These are phyloP conservation scores for Calliopsis andreniformis DNA, from an alignment of 1,140 invertebrate genomes.

Conservation along the genomic window DNA sequence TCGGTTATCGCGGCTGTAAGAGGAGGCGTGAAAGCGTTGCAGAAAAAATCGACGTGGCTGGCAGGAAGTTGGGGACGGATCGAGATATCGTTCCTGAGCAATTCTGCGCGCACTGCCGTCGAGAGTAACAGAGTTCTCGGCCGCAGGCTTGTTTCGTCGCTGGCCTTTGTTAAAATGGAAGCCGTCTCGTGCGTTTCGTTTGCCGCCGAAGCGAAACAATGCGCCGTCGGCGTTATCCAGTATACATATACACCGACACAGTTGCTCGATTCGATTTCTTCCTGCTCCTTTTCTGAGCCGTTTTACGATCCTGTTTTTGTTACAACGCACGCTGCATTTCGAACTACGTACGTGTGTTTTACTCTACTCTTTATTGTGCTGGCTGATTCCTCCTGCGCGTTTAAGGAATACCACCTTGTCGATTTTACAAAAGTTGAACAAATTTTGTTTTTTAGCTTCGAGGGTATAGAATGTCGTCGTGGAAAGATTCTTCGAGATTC, in stretches of 20 bases:
- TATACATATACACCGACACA: no score
- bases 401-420: no score
- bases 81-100: constrained; percentile 6
- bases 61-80: neutral
- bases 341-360: neutral
- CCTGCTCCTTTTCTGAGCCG: constrained; percentile 24
- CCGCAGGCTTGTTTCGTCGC: constrained; percentile 22
- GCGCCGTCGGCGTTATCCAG: constrained; percentile 40
- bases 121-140: neutral
- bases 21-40: neutral
- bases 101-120: neutral
- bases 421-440: no score
- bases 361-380: neutral
- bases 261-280: constrained; percentile 47
- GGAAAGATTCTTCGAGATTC: no score
- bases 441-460: no score
- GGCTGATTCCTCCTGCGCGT: no score
- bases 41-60: neutral
- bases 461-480: no score
- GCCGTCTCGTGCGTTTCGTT: constrained; percentile 50
- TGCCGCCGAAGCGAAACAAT: constrained; percentile 52
- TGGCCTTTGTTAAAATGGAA: constrained; percentile 47
- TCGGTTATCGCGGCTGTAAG: neutral
- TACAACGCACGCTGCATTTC: constrained; percentile 7
- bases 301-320: constrained; percentile 26